phyloP scores from a whole-genome alignment of 2,797 vertebrate species.

The Alauda arvensis region DNA sequence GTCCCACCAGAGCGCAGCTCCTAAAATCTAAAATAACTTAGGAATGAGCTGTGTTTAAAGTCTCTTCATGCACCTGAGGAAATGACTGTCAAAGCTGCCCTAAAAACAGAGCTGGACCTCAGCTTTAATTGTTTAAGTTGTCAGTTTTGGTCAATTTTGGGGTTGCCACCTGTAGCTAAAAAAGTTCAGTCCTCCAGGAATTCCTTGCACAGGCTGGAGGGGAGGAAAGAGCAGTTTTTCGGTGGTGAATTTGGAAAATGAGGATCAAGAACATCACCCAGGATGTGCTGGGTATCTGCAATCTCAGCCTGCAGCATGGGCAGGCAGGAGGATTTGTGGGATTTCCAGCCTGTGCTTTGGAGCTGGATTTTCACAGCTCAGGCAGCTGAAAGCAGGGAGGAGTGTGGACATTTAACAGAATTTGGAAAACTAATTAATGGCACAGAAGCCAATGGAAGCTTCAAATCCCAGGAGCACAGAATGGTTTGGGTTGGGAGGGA shows the following conservation, averaged over 20 bases:
- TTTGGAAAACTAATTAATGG: neutral
- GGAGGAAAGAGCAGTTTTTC: neutral
- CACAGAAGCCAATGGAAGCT: neutral
- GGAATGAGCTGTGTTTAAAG: neutral
- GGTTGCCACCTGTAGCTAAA: neutral
- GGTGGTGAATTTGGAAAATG: neutral
- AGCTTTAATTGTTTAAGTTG: neutral
- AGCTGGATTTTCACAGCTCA: neutral
- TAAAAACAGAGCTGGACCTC: neutral
- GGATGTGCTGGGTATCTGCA: fast-evolving
- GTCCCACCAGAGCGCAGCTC: neutral
- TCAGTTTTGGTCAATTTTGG: fast-evolving
- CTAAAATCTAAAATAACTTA: neutral
- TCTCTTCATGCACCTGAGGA: neutral
- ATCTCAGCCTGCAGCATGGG: fast-evolving
- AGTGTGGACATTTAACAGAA: neutral
- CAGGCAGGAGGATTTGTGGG: neutral
- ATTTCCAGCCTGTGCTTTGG: neutral
- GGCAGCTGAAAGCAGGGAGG: neutral
- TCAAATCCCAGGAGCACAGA: neutral
- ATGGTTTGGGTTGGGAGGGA: neutral
- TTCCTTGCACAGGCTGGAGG: neutral
- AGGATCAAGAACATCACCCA: neutral
- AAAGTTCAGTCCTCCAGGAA: neutral
- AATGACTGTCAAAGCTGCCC: neutral